Evolutionary conservation across 35 echinoderm and acorn worm species (phyloP).

Genomic region (Patiria miniata): DNA sequence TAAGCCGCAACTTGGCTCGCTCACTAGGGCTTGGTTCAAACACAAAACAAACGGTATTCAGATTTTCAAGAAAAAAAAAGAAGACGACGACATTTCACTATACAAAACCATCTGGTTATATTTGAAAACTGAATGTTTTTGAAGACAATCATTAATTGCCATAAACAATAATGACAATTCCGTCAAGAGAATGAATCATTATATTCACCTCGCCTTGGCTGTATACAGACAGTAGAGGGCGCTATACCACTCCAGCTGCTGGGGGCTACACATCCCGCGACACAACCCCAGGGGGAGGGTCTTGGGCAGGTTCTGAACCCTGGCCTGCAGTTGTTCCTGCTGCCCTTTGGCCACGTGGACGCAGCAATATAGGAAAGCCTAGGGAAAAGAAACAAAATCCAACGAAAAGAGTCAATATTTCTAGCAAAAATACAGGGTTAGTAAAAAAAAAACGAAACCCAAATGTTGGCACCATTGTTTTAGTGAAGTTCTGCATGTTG

Average conservation of each 20-base stretch:
- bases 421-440: no score
- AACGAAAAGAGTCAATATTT: no score
- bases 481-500: no score
- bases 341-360: constrained; percentile 47
- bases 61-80: no score
- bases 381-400: background rate
- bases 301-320: constrained; percentile 25
- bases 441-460: no score
- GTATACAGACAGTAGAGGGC: constrained; percentile 74
- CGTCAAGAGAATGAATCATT: no score
- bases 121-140: no score
- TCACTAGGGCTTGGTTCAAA: constrained; percentile 45
- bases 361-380: constrained; percentile 89
- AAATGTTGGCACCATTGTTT: no score
- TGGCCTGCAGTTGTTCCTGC: constrained; percentile 33
- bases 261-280: constrained; percentile 49
- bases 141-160: background rate
- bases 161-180: no score
- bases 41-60: no score
- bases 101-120: no score
- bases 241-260: constrained; percentile 89
- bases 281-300: constrained; percentile 38
- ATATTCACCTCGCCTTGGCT: constrained; percentile 80
- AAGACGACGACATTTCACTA: no score
- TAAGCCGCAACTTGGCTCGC: constrained; percentile 64